Conservation (phyloP, 1,140 invertebrate genomes). For the Drosophila watanabei region DNA sequence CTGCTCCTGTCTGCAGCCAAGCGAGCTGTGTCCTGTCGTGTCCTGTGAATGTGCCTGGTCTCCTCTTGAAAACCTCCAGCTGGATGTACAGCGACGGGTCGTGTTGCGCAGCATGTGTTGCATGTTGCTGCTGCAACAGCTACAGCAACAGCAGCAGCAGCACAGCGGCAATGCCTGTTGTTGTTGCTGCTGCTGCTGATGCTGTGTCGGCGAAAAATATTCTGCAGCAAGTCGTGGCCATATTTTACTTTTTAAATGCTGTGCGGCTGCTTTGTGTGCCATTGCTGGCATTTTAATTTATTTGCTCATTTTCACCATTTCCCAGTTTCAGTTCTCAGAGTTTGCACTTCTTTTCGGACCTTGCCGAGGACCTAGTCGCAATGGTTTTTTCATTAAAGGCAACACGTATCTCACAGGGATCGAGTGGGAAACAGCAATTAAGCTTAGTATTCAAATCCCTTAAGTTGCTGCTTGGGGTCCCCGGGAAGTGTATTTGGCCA, state of each 20-base stretch:
- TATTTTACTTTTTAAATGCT: conserved; percentile 83
- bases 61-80: conserved; percentile 46
- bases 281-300: conserved; percentile 75
- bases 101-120: conserved; percentile 82
- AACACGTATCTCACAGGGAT: conserved; percentile 14
- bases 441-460: conserved; percentile 16
- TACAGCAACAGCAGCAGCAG: conserved; percentile 14
- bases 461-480: neutral
- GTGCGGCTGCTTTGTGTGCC: conserved; percentile 56
- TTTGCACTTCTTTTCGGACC: conserved; percentile 6
- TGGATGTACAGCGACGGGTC: conserved; percentile 43
- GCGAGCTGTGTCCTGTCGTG: conserved; percentile 49
- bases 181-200: conserved; percentile 54
- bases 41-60: conserved; percentile 35
- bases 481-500: conserved; percentile 4
- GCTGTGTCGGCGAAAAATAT: conserved; percentile 77
- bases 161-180: conserved; percentile 24
- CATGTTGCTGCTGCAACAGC: conserved; percentile 65
- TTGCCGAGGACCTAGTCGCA: conserved; percentile 24
- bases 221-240: conserved; percentile 76
- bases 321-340: conserved; percentile 28
- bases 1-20: conserved; percentile 31
- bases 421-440: conserved; percentile 11
- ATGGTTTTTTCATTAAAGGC: conserved; percentile 21
- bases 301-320: conserved; percentile 82